phyloP scores from a whole-genome alignment of 2,888 invertebrate genomes.

The Drosophila planitibia region DNA sequence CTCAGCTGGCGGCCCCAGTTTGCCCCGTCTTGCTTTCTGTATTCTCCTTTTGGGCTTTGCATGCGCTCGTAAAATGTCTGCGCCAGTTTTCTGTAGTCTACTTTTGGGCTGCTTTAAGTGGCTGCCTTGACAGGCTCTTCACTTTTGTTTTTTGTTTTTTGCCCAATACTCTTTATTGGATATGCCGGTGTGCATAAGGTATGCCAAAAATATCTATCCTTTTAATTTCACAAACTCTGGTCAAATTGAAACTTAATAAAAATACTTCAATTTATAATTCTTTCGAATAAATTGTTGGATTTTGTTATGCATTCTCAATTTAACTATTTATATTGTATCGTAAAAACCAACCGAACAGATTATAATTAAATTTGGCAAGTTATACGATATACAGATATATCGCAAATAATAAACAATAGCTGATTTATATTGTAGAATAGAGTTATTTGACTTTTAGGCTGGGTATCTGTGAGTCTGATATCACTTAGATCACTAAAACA shows the following conservation, averaged over 20 bases:
- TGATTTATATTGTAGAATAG: no score
- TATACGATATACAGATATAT: not conserved
- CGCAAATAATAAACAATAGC: not conserved
- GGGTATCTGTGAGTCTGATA: constrained; percentile 21
- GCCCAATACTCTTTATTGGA: constrained; percentile 11
- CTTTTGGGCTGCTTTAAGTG: constrained; percentile 53
- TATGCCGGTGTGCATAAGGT: not conserved
- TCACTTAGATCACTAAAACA: not conserved
- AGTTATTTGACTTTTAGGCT: not conserved
- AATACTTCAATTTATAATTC: not conserved
- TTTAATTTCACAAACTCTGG: not conserved
- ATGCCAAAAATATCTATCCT: not conserved
- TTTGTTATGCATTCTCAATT: not conserved
- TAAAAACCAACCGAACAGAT: not conserved
- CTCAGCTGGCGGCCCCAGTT: constrained; percentile 47
- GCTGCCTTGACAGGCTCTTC: constrained; percentile 28
- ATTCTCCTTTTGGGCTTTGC: constrained; percentile 61
- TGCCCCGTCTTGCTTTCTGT: constrained; percentile 36
- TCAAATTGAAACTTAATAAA: not conserved
- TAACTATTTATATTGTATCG: not conserved
- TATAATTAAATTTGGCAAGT: not conserved
- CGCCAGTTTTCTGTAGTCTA: constrained; percentile 44
- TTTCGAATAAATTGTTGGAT: not conserved
- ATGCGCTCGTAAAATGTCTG: constrained; percentile 75
- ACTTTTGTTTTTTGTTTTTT: constrained; percentile 2